These are phyloP conservation scores for Resseliella maxima DNA, from an alignment of 2,888 invertebrate genomes.

Conservation along the genomic window DNA sequence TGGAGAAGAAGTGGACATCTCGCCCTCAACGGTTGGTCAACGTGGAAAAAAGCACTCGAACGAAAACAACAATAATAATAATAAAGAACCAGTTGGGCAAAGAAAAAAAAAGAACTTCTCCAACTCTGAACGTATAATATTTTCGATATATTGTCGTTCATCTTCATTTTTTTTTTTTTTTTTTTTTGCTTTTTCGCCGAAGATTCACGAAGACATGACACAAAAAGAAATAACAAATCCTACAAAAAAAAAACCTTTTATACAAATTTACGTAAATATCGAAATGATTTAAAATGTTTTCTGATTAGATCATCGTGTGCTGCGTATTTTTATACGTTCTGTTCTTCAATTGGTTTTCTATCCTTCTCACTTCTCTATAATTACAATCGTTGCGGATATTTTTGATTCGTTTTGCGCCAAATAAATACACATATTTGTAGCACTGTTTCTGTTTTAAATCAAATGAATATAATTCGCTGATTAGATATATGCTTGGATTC, in stretches of 20 bases:
- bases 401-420: background rate
- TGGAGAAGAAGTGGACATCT: background rate
- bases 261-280: slow-evolving; percentile 47
- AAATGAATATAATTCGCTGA: background rate
- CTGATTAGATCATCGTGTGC: slow-evolving; percentile 54
- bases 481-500: background rate
- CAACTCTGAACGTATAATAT: slow-evolving; percentile 19
- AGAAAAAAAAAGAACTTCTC: slow-evolving; percentile 41
- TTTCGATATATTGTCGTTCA: slow-evolving; percentile 36
- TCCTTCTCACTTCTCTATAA: background rate
- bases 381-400: background rate
- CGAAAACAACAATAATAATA: slow-evolving; percentile 49
- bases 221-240: slow-evolving; percentile 34
- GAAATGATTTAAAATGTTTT: slow-evolving; percentile 56
- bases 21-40: slow-evolving; percentile 30
- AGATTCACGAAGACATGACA: slow-evolving; percentile 48
- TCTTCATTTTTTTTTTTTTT: background rate
- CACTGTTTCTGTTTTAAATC: background rate
- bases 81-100: slow-evolving; percentile 19
- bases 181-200: background rate
- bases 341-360: background rate
- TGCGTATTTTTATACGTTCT: slow-evolving; percentile 25
- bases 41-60: slow-evolving; percentile 21
- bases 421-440: background rate
- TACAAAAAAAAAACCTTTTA: slow-evolving; percentile 1